Evolutionary conservation across 2,797 vertebrate species (phyloP), one percentile per base, ranked within the genome.

Genomic region (Oreochromis mossambicus): DNA sequence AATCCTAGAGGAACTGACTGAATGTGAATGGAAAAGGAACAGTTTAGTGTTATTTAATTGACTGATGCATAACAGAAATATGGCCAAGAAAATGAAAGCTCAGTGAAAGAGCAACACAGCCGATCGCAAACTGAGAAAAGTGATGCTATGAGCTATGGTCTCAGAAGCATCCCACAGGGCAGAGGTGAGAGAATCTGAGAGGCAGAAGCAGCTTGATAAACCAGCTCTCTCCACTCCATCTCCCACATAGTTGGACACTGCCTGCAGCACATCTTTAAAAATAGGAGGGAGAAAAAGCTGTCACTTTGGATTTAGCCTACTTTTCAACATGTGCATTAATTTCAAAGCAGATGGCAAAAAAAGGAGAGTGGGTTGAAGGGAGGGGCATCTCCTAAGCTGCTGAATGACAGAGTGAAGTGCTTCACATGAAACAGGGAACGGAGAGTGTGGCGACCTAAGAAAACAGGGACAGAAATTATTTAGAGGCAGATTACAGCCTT

Each of bases 291-390:
- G 81, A 87, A 90, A 94, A 93, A 91, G 83, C 92, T 94, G 94
- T 95, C 96, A 94, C 91, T 95, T 94, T 94, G 92, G 95, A 96
- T 96, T 95, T 95, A 96, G 94, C 95, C 95, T 94, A 95, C 89
- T 96, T 96, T 95, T 92, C 92, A 95, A 94, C 94, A 91, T 91
- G 89, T 77, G 91, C 95, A 96, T 96, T 96, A 88, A 96, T 96
- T 96, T 96, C 91, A 96, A 94, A 96, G 94, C 95, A 96, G 96
- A 96, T 96, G 95, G 95, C 70, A 78, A 70, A 46, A 86, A 90
- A 90, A 83, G 41, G 76, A 84, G 90, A 87, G 84, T 76, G 87
- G 77, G 77, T 78, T 78, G 81, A 83, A 85, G 77, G 89, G 87
- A 92, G 91, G 88, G 88, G 84, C 84, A 26, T 83, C 77, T 32